Conservation (phyloP, 1,140 invertebrate species). For the Ostrea edulis region DNA sequence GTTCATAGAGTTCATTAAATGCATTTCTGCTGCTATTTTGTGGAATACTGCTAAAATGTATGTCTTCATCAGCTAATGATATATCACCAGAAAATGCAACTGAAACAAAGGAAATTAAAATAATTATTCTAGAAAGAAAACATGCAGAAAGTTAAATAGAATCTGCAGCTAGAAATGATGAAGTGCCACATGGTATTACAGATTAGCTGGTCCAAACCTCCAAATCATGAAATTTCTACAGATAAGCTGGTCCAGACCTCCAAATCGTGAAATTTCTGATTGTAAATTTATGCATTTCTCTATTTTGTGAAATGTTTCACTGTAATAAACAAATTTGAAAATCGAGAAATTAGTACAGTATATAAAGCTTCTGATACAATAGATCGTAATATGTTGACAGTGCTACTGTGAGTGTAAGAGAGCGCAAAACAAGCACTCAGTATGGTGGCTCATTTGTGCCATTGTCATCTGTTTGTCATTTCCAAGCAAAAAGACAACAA, state of each 20-base stretch:
- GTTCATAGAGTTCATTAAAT: background rate
- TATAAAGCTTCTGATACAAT: no score
- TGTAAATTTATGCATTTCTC: no score
- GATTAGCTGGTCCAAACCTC: background rate
- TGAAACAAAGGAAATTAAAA: slow-evolving; percentile 33
- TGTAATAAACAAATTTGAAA: no score
- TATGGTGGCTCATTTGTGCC: no score
- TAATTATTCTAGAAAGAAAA: background rate
- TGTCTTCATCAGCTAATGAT: slow-evolving; percentile 40
- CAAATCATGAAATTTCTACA: background rate
- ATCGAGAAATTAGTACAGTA: no score
- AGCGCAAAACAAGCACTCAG: no score
- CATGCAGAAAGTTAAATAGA: background rate
- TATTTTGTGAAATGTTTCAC: no score
- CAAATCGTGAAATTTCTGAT: no score
- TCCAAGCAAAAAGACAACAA: no score
- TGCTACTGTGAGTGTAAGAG: no score
- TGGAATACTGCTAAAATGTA: background rate
- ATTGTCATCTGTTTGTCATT: no score
- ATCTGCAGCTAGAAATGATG: background rate
- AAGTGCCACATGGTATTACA: background rate
- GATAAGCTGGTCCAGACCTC: background rate
- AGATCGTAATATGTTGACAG: no score
- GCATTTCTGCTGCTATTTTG: background rate
- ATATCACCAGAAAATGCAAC: slow-evolving; percentile 23